Evolutionary conservation across 2,797 vertebrate species (phyloP).

Genomic region (Labeo calbasu): DNA sequence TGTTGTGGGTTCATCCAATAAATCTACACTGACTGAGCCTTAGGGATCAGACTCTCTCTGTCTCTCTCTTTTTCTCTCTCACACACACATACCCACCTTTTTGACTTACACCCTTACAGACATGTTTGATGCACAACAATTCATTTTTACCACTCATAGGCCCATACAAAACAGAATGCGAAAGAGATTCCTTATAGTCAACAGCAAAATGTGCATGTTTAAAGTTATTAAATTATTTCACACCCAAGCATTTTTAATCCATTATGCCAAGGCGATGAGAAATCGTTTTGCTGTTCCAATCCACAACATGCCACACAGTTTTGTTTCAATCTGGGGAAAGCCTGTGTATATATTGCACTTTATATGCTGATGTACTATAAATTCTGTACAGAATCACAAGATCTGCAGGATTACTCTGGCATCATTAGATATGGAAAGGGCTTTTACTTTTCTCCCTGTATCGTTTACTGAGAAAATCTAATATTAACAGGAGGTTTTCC

Average conservation of each 20-base stretch:
- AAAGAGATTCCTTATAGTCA: neutral
- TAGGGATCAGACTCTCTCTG: conserved; percentile 68
- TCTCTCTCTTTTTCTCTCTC: conserved; percentile 41
- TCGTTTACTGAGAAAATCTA: neutral
- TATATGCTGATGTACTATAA: conserved; percentile 22
- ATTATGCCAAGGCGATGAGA: conserved; percentile 7
- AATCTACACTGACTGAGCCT: conserved; percentile 68
- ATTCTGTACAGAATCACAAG: conserved; percentile 26
- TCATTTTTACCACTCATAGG: conserved; percentile 25
- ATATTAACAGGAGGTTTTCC: neutral
- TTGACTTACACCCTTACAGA: conserved; percentile 51
- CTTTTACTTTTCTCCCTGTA: neutral
- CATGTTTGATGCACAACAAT: conserved; percentile 50
- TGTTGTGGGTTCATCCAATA: conserved; percentile 69
- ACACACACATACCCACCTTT: conserved; percentile 31
- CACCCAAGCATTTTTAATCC: conserved; percentile 30
- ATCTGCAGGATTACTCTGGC: conserved; percentile 19
- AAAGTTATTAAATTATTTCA: conserved; percentile 23
- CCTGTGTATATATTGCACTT: conserved; percentile 16
- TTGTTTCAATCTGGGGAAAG: conserved; percentile 17
- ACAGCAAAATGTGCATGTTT: conserved; percentile 15
- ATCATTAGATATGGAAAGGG: neutral
- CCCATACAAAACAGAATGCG: neutral
- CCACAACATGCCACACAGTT: conserved; percentile 18
- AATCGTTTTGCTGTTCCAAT: conserved; percentile 14